Percentiles rank a stretch among this genome's conserved stretches.
phyloP scores from a whole-genome alignment of 2,113 vertebrate genomes.

The Entomyzon cyanotis region DNA sequence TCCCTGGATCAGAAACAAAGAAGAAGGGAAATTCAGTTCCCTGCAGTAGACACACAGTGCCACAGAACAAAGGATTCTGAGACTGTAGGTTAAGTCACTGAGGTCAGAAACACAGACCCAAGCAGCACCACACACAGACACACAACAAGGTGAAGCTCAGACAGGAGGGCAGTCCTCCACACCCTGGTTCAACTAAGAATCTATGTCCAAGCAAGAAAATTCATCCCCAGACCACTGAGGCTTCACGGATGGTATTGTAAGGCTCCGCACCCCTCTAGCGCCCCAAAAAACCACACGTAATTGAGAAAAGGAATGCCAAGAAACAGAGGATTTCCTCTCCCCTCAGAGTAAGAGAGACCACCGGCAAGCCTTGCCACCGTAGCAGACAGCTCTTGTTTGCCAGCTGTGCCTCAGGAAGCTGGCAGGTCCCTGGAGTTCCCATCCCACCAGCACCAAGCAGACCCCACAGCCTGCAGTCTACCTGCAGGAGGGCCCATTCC shows the following conservation, averaged over 20 bases:
- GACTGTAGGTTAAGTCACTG: neutral
- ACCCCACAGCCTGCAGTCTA: neutral
- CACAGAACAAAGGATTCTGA: neutral
- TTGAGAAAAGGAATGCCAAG: neutral
- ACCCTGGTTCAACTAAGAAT: neutral
- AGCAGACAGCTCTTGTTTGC: neutral
- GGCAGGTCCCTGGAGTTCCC: neutral
- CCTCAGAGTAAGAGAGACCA: neutral
- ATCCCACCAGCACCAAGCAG: neutral
- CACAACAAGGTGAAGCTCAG: neutral
- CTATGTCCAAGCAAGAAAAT: neutral
- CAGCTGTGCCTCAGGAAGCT: rapidly evolving
- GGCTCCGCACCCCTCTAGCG: neutral
- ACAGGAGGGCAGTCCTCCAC: neutral
- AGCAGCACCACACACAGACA: neutral
- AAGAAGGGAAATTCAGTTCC: neutral
- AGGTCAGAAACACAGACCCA: neutral
- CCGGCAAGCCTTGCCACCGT: neutral
- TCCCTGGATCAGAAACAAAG: neutral
- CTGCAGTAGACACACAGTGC: neutral
- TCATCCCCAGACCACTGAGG: neutral
- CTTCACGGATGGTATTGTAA: neutral
- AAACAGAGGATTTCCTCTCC: neutral
- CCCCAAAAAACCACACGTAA: rapidly evolving
- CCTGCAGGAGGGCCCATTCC: neutral